Base-by-base conservation (phyloP, 1,140 invertebrate species). In the Caenorhabditis latens region DNA sequence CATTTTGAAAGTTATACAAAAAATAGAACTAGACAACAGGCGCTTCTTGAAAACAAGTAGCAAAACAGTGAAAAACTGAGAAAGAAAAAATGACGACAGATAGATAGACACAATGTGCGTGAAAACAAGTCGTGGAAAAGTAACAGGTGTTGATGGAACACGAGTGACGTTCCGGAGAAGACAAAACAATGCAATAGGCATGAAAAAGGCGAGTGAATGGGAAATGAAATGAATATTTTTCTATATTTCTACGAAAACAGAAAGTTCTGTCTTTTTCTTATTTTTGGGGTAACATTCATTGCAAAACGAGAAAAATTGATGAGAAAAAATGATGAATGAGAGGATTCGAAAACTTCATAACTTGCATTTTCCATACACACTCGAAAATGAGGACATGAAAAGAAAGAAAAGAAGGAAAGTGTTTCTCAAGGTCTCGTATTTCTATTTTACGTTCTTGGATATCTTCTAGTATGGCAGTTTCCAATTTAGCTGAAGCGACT, bases 131-230 rank as follows among this genome's bases (percentile, higher is more conserved):
- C 21, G 32, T 65, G 40, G 42, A 71, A 71, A 19, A 16, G 65
- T 71, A 71, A 71, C 65, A 71, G 65, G 65, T 71, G 65, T 71
- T 71, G 42, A 16, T 19, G 65, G 42, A 71, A 71, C 61, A 40
- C 32, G 21, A 65, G 11, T 40, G 61, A 61, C 57, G 57, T 61
- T 61, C 19, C 57, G 19, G 57, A 61, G 57, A 21, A 61, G 19
- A 61, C 57, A 24, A 65, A 42, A 42, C 21, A 40, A 65, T 8
- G 21, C 32, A 65, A 32, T 13, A 32, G 11, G 32, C 24, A 8
- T 13, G n/a, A 21, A 58, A 58, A 58, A n/a, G 8, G 4, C 16
- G 57, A n/a, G n/a, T n/a, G 57, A 58, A 58, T n/a, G 16, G 8
- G n/a, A 21, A 58, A n/a, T 8, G n/a, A n/a, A 58, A 21, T n/a